Evolutionary conservation across 2,113 vertebrate species (phyloP), one percentile per base, ranked within the genome.

Genomic region (Centropus bengalensis): DNA sequence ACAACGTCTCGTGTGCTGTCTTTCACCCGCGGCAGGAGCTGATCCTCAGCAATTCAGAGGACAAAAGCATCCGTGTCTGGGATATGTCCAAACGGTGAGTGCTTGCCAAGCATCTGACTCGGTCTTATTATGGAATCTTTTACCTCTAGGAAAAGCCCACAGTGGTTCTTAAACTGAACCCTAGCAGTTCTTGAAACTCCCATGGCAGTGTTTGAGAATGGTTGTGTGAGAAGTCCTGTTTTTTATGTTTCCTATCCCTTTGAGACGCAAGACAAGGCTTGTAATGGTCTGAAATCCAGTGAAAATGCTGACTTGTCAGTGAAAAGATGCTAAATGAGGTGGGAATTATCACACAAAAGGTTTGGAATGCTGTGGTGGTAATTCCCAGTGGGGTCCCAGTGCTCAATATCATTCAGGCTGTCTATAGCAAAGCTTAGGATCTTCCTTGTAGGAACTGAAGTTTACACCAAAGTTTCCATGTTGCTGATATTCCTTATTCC

Each of bases 61-160:
- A 99, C 97, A 99, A 99, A 94, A 99, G 99, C 96, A 99, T 99
- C 96, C 98, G 99, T 0, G 99, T 99, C 40, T 99, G 99, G 99
- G 99, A 99, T 56, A 99, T 99, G 99, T 99, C 99, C 63, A 99
- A 99, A 84, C 93, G 98, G 98, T 98, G 71, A 81, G 95, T 33
- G 49, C 18, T 15, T 3, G 2, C 9, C 52, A 5, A 4, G 17
- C 33, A 24, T 2, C 75, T 23, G 7, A 4, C 33, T 16, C 59
- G 0, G 1, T 9, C 27, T 15, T 27, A 1, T 2, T 3, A 4
- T 18, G 40, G 8, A 44, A 9, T 7, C 7, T 38, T 24, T 26
- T 18, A 42, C 9, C 2, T 0, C 0, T 32, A 2, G 16, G 36
- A 27, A 58, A 42, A 36, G 30, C 33, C 36, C 44, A 2, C 13